phyloP scores from a whole-genome alignment of 53 echinoderm and acorn worm genomes.

The Stichopus horrens region DNA sequence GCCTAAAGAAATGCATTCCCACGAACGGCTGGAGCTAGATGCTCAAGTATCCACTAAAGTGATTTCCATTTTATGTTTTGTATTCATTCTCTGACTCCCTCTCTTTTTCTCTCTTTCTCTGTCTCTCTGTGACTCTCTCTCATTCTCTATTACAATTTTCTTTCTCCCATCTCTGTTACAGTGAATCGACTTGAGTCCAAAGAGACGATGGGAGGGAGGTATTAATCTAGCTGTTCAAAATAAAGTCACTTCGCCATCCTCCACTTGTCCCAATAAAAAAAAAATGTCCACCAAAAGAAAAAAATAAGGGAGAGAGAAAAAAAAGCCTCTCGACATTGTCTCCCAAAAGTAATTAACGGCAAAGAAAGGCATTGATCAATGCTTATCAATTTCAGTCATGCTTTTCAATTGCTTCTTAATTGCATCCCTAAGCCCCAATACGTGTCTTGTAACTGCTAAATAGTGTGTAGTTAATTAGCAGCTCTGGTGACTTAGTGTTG shows the following conservation, averaged over 20 bases:
- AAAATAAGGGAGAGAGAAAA: neutral
- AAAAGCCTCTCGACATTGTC: conserved; percentile 34
- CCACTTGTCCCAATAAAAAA: neutral
- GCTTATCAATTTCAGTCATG: conserved; percentile 37
- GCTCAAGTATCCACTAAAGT: conserved; percentile 24
- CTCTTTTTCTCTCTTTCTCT: neutral
- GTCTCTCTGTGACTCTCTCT: neutral
- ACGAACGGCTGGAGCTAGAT: conserved; percentile 5
- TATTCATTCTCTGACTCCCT: neutral
- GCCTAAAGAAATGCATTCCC: conserved; percentile 25
- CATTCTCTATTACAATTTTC: neutral
- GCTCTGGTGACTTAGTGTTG: conserved; percentile 14
- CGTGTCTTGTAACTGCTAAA: conserved; percentile 44
- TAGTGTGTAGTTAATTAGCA: conserved; percentile 37
- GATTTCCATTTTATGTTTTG: conserved; percentile 11
- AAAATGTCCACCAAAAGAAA: too few species aligned
- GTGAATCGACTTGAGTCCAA: conserved; percentile 20
- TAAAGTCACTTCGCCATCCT: conserved; percentile 17
- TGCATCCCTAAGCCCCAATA: conserved; percentile 46
- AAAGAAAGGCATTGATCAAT: conserved; percentile 39
- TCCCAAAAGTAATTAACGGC: conserved; percentile 43
- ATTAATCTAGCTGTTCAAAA: conserved; percentile 25
- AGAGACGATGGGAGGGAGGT: neutral
- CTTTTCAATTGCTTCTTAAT: conserved; percentile 39
- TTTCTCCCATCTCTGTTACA: conserved; percentile 16